Evolutionary conservation across 30 jellyfish, hydroid and myxozoan species (phyloP), one percentile per base, ranked within the genome.

Genomic region (Chrysaora quinquecirrha): DNA sequence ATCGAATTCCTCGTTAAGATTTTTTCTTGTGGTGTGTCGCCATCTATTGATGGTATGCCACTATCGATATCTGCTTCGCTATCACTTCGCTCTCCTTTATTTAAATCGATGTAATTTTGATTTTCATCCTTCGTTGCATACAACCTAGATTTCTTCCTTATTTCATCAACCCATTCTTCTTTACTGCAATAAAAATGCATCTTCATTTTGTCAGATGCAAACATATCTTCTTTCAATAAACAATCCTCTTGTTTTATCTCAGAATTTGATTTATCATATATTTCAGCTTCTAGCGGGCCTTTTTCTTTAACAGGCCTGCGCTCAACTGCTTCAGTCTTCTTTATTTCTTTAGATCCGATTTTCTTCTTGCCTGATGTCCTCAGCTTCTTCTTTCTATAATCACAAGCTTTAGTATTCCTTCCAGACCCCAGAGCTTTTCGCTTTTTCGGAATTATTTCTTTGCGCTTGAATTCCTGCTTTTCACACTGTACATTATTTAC

Each of bases 41-140:
- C 95, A 33, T 75, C 95, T 18, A 85, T 74, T 49, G 95, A 85
- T 9, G 66, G 89, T 33, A 85, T 22, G 3, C 95, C 95, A 66
- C 95, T 85, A 49, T 85, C 95, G 2, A 62, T 74, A 46, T 85
- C 95, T 23, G 88, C 72, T 31, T 85, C 95, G 33, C 62, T 54
- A 0, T 73, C 87, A 12, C 49, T 12, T 30, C 43, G 16, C 1
- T 74, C 86, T 23, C 43, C 62, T n/a, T 75, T 74, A 27, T 28
- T 74, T 18, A 52, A n/a, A 19, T 74, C 83, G 30, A 68, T 25
- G 33, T 24, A 29, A 30, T 64, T 68, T 2, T 50, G 49, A 54
- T 66, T 85, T 67, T 85, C 87, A 35, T 67, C 89, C 9, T 22
- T 38, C 28, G 74, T 71, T 54, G 89, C 85, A 34, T 85, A 67